Percentiles rank a stretch among this genome's conserved stretches.
Evolutionary conservation across 2,797 vertebrate genomes (phyloP).

Genomic region (Premnoplex brunnescens): DNA sequence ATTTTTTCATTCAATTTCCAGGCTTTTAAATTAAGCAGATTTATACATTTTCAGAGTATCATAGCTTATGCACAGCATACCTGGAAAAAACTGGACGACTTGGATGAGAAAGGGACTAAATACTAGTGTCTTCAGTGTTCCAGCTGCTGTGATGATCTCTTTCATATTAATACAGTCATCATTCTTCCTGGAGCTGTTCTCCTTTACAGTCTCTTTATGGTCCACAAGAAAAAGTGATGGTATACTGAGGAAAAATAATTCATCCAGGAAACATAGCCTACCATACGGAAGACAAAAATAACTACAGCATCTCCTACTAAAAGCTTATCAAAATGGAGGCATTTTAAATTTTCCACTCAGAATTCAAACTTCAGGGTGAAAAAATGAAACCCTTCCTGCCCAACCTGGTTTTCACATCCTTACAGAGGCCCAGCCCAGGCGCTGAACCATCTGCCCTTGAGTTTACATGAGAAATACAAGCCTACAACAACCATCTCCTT

Average conservation of each 20-base stretch:
- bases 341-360: neutral
- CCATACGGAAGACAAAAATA: neutral
- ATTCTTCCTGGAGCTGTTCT: neutral
- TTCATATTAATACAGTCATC: neutral
- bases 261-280: neutral
- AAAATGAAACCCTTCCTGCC: neutral
- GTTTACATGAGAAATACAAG: neutral
- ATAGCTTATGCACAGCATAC: neutral
- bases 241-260: neutral
- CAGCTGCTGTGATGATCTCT: neutral
- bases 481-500: neutral
- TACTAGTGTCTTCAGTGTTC: neutral
- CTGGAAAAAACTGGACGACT: neutral
- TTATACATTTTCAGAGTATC: neutral
- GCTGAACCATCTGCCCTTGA: conserved; percentile 23
- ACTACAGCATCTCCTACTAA: neutral
- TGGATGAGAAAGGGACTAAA: neutral
- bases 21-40: conserved; percentile 54
- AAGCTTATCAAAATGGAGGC: neutral
- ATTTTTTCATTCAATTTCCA: conserved; percentile 48
- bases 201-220: neutral
- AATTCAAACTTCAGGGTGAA: neutral
- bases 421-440: neutral
- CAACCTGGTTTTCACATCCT: neutral
- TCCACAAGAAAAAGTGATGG: neutral